These are phyloP conservation scores for Neomorphus geoffroyi DNA, from an alignment of 2,797 vertebrate species.

Conservation along the genomic window DNA sequence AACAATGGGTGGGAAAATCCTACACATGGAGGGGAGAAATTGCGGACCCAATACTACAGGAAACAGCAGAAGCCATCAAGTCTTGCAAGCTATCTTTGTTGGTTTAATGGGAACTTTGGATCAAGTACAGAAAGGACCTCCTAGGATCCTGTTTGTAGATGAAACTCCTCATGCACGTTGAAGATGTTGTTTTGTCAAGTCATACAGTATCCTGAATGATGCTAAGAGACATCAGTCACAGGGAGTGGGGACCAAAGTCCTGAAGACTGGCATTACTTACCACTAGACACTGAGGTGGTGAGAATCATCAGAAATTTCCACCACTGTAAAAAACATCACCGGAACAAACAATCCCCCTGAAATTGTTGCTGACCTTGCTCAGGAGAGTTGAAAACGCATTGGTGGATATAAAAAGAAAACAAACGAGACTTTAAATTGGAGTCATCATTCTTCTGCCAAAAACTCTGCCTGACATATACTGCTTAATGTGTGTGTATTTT, in stretches of 20 bases:
- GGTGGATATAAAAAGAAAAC: neutral
- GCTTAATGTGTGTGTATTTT: neutral
- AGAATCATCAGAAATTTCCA: neutral
- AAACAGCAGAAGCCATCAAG: neutral
- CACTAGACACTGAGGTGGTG: neutral
- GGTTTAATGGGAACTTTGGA: neutral
- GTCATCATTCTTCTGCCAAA: neutral
- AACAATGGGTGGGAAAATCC: neutral
- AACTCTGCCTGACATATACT: neutral
- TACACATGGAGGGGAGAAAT: neutral
- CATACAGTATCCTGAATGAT: neutral
- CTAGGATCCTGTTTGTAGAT: neutral
- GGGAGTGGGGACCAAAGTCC: neutral
- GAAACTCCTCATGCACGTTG: neutral
- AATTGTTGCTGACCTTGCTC: neutral
- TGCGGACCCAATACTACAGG: neutral
- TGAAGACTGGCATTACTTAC: neutral
- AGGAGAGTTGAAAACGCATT: neutral
- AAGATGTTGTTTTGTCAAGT: neutral
- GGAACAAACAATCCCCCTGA: neutral
- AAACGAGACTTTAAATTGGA: neutral
- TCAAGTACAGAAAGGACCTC: neutral
- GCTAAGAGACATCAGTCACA: neutral
- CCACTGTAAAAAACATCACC: neutral
- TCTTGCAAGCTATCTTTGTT: neutral